A percentile compares a stretch with the other conserved stretches of the same genome.
Conservation (phyloP, 2,113 vertebrate genomes). For the Microcebus griseorufus region DNA sequence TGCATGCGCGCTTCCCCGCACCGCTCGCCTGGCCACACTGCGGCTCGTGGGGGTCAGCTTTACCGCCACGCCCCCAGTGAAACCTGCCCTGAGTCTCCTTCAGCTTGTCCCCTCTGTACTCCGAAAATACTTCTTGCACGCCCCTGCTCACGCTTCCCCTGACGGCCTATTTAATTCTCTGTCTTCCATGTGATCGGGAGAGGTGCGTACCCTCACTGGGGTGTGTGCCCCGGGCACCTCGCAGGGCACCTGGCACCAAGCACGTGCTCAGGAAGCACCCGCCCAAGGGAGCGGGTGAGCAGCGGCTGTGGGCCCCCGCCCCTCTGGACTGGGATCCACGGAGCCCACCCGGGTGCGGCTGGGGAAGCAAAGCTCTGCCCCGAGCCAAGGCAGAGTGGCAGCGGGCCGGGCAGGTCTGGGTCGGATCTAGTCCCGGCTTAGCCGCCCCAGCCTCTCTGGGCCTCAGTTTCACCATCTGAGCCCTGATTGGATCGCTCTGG, state of each 20-base stretch:
- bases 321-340: neutral
- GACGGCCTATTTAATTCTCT: too few relatives aligned
- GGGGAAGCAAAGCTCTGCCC: neutral
- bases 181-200: neutral
- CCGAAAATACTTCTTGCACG: neutral
- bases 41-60: neutral
- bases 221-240: fast-evolving
- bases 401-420: neutral
- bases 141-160: neutral
- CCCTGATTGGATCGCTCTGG: neutral
- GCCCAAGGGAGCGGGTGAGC: neutral
- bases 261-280: neutral
- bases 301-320: neutral
- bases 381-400: neutral
- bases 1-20: too few relatives aligned
- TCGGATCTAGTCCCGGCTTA: neutral
- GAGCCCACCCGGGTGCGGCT: neutral
- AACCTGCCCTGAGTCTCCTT: neutral
- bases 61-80: neutral
- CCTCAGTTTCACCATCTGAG: neutral
- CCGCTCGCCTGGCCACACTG: neutral
- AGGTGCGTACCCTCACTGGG: fast-evolving
- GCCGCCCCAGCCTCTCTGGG: neutral
- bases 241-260: neutral
- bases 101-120: neutral